These are phyloP conservation scores for Lottia scabra DNA, from an alignment of 2,888 invertebrate genomes.

Conservation along the genomic window DNA sequence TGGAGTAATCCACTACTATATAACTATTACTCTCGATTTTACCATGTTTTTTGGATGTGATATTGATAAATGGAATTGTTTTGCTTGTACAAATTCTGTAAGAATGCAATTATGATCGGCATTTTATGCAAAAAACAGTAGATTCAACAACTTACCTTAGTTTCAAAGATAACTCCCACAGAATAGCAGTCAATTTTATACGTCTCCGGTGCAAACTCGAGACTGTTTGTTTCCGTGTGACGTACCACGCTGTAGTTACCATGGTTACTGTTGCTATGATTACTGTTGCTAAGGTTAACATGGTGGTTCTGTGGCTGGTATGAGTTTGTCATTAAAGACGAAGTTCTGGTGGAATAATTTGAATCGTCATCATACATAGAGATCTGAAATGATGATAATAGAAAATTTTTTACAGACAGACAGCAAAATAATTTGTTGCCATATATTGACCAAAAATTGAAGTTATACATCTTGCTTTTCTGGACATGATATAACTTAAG, in stretches of 20 bases:
- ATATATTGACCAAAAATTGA: too few relatives aligned
- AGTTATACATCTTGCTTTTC: too few relatives aligned
- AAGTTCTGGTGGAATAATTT: constrained; percentile 14
- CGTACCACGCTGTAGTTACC: constrained; percentile 8
- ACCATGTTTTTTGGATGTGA: too few relatives aligned
- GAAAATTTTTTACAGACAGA: neutral
- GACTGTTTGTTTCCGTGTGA: constrained; percentile 9
- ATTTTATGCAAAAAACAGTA: too few relatives aligned
- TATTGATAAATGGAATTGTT: too few relatives aligned
- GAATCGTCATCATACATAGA: constrained; percentile 21
- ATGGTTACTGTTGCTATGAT: neutral
- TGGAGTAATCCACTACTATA: too few relatives aligned
- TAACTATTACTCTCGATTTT: too few relatives aligned
- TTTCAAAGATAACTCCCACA: constrained; percentile 56
- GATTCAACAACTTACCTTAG: constrained; percentile 38
- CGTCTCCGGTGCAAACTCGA: constrained; percentile 26
- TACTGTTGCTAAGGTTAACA: constrained; percentile 29
- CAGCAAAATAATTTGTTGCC: too few relatives aligned
- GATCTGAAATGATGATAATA: constrained; percentile 17
- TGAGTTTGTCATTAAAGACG: constrained; percentile 12
- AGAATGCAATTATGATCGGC: too few relatives aligned
- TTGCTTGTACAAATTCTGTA: too few relatives aligned
- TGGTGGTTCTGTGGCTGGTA: constrained; percentile 14
- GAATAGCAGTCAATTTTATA: constrained; percentile 56
- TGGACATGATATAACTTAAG: too few relatives aligned